Conservation (phyloP, 2,113 vertebrate species). For the Onychostruthus taczanowskii region DNA sequence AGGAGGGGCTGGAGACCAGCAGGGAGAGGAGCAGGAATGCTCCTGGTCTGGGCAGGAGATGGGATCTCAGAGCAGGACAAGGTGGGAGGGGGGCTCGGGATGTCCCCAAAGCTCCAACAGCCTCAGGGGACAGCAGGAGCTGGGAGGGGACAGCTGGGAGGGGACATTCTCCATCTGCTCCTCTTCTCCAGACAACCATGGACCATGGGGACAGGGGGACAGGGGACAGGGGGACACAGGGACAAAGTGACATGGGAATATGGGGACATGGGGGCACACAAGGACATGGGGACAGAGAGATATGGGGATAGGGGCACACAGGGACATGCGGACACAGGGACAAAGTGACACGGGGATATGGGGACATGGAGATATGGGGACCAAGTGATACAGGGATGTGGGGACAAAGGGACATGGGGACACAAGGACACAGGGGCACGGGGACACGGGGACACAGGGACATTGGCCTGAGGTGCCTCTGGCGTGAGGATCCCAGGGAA, state of each 20-base stretch:
- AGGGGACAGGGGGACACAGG: accelerated
- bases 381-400: accelerated
- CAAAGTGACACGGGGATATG: accelerated
- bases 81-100: accelerated
- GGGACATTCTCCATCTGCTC: background rate
- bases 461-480: background rate
- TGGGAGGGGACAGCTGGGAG: background rate
- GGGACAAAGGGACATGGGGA: background rate
- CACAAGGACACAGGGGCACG: accelerated
- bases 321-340: background rate
- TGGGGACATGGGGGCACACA: too few relatives aligned
- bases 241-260: accelerated
- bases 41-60: background rate
- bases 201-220: background rate
- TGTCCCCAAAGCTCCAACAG: background rate
- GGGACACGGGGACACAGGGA: accelerated
- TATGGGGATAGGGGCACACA: accelerated
- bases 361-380: accelerated
- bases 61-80: background rate
- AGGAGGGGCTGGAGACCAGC: background rate
- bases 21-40: background rate
- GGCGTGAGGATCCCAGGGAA: background rate
- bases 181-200: background rate
- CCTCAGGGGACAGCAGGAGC: background rate
- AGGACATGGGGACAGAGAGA: background rate